These are phyloP conservation scores for Champsocephalus esox DNA, from an alignment of 2,797 vertebrate genomes.

Conservation along the genomic window DNA sequence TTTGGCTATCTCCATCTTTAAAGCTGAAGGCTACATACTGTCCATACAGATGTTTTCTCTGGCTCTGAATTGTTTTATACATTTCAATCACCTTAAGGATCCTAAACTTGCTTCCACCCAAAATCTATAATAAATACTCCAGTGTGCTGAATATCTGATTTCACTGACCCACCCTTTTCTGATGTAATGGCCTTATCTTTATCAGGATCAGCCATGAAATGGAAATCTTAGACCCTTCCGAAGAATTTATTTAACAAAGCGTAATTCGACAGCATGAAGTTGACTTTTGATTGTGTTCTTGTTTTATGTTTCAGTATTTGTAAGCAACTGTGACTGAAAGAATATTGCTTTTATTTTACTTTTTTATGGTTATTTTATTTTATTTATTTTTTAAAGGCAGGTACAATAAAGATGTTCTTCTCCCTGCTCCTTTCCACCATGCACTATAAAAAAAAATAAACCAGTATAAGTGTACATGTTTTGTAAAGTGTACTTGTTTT, in stretches of 20 bases:
- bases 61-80: slow-evolving; percentile 23
- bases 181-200: slow-evolving; percentile 21
- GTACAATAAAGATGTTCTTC: too few relatives aligned
- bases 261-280: too few relatives aligned
- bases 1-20: neutral
- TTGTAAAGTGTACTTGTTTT: too few relatives aligned
- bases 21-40: slow-evolving; percentile 2
- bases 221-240: neutral
- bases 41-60: slow-evolving; percentile 42
- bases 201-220: slow-evolving; percentile 11
- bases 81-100: slow-evolving; percentile 32
- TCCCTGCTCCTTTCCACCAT: too few relatives aligned
- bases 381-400: too few relatives aligned
- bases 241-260: neutral
- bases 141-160: slow-evolving; percentile 16
- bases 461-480: too few relatives aligned
- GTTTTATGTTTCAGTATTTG: too few relatives aligned
- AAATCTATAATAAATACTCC: slow-evolving; percentile 3
- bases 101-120: neutral
- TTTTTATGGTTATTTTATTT: too few relatives aligned
- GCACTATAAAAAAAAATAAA: too few relatives aligned
- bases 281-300: too few relatives aligned
- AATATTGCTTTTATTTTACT: too few relatives aligned
- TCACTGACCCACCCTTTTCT: slow-evolving; percentile 24
- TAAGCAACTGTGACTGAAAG: too few relatives aligned